Base-by-base conservation (phyloP, 2,888 invertebrate species). In the Phyllotreta cruciferae region DNA sequence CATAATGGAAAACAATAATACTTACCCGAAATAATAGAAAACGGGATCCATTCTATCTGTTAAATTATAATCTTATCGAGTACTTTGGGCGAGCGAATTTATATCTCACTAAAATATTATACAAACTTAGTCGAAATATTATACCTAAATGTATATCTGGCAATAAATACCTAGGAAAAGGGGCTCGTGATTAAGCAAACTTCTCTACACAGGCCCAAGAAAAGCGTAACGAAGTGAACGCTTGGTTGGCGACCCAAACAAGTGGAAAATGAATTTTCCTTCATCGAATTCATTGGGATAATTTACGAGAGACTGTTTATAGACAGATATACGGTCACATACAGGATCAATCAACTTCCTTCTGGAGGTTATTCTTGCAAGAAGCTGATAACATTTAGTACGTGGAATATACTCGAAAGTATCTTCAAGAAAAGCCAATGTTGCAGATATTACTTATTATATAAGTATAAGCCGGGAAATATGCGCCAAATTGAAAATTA, bases 221-320 rank as follows among this genome's bases (percentile, higher is more conserved):
- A 75, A 75, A 71, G 72, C 73, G 77, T 75, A 78, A 77, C 76
- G 77, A 76, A 75, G 71, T 73, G 73, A 72, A 75, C 80, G 81
- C 79, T 78, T 78, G 78, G 80, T 76, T 81, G 77, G 77, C 77
- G 77, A 75, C 75, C 77, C 82, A 81, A 82, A 81, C 82, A 82
- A 79, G 78, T 78, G 82, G 81, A 82, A 82, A 82, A 82, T 82
- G 81, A 82, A 81, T 81, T 81, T 70, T 82, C 82, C 81, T 81
- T 81, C 81, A 79, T 80, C 80, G 80, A 74, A 79, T 80, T 79
- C 78, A 79, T 79, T 78, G 78, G 80, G 80, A 79, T 81, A 81
- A 81, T 81, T 81, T 81, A 80, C 79, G 80, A 78, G 78, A 76
- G 78, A 74, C 80, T 80, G 81, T 80, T 80, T 81, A 80, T 80